Evolutionary conservation across 2,113 vertebrate genomes (phyloP).

Genomic region (Asarcornis scutulata): DNA sequence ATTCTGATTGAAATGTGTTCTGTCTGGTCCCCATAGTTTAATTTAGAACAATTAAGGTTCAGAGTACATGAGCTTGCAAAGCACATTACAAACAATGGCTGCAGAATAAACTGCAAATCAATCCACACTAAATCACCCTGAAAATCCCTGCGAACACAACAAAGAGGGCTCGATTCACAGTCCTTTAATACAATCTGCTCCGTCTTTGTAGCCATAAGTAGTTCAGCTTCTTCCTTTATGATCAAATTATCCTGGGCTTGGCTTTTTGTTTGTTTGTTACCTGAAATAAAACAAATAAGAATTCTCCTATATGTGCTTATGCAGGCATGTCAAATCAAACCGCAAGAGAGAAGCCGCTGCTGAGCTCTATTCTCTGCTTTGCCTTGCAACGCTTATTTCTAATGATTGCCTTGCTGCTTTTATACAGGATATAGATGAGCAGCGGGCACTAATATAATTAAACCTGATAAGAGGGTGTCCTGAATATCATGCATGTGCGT

Average conservation of each 20-base stretch:
- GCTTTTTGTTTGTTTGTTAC: background rate
- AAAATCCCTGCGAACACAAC: slow-evolving; percentile 76
- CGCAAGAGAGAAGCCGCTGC: background rate
- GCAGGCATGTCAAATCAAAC: slow-evolving; percentile 37
- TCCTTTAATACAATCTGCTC: slow-evolving; percentile 56
- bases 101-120: slow-evolving; percentile 83
- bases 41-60: slow-evolving; percentile 85
- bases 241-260: slow-evolving; percentile 1
- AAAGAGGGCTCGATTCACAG: slow-evolving; percentile 66
- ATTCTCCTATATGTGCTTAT: background rate
- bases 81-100: slow-evolving; percentile 83
- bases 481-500: slow-evolving; percentile 26
- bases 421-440: slow-evolving; percentile 55
- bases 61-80: slow-evolving; percentile 83
- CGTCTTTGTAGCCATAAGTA: slow-evolving; percentile 43
- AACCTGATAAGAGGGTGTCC: slow-evolving; percentile 56
- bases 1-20: slow-evolving; percentile 81
- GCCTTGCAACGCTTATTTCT: background rate
- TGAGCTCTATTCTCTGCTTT: background rate
- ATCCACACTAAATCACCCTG: slow-evolving; percentile 82
- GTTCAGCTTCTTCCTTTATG: slow-evolving; percentile 37
- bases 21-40: slow-evolving; percentile 81
- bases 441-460: slow-evolving; percentile 53
- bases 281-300: slow-evolving; percentile 16
- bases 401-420: slow-evolving; percentile 53